phyloP scores from a whole-genome alignment of 2,888 invertebrate species.

The Scrobipalpa costella region DNA sequence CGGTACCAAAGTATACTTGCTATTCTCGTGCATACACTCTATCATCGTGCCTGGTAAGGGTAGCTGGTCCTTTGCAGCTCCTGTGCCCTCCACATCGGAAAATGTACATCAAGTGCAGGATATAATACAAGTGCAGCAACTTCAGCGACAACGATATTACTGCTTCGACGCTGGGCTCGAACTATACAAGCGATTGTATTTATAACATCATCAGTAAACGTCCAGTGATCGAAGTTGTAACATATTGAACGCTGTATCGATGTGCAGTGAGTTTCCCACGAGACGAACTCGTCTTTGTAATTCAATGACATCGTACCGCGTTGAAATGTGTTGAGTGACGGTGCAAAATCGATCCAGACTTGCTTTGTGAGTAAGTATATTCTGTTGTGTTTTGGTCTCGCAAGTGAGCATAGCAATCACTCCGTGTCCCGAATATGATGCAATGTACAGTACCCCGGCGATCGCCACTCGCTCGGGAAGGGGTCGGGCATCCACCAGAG shows the following conservation, averaged over 20 bases:
- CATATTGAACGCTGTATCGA: conserved; percentile 64
- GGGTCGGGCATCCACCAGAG: conserved; percentile 75
- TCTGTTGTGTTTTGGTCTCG: conserved; percentile 53
- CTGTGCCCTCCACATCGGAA: conserved; percentile 59
- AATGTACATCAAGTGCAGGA: conserved; percentile 61
- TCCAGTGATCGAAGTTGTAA: conserved; percentile 67
- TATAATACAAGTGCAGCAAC: conserved; percentile 69
- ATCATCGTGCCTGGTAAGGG: conserved; percentile 66
- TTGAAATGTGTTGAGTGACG: conserved; percentile 76
- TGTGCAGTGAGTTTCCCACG: conserved; percentile 46
- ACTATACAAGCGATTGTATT: conserved; percentile 38
- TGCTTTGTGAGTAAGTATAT: conserved; percentile 65
- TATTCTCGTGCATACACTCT: conserved; percentile 66
- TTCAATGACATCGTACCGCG: conserved; percentile 45
- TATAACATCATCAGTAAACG: conserved; percentile 28
- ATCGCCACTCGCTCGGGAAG: conserved; percentile 52
- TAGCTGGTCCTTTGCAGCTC: conserved; percentile 78
- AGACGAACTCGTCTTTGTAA: conserved; percentile 42
- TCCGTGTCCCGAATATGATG: conserved; percentile 57
- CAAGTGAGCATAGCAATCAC: conserved; percentile 65
- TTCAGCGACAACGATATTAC: conserved; percentile 62
- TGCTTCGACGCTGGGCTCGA: conserved; percentile 52
- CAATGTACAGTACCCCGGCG: conserved; percentile 43
- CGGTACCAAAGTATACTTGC: conserved; percentile 45
- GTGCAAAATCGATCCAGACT: conserved; percentile 84